These are phyloP conservation scores for Nannobrachium achirus DNA, from an alignment of 2,113 vertebrate species.

Conservation along the genomic window DNA sequence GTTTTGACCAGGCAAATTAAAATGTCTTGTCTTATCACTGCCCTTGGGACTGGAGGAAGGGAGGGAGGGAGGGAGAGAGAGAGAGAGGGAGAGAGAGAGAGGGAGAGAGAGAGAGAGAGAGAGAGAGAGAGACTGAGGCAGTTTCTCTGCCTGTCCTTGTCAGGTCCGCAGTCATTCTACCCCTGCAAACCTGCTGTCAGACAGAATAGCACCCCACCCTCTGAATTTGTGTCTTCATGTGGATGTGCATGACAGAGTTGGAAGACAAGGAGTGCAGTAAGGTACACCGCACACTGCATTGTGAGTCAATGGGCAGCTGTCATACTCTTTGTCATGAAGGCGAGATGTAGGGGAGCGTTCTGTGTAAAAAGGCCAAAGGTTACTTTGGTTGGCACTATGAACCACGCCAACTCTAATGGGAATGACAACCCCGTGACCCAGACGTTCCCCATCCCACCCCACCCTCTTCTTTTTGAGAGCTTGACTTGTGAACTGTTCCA, in stretches of 20 bases:
- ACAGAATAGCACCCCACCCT: conserved; percentile 28
- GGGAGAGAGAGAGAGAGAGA: conserved; percentile 33
- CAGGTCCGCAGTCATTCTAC: conserved; percentile 45
- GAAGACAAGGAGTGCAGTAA: too few species aligned
- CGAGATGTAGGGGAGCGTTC: too few species aligned
- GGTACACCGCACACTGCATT: too few species aligned
- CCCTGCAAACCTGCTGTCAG: conserved; percentile 46
- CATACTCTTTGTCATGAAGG: too few species aligned
- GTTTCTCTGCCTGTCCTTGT: conserved; percentile 62
- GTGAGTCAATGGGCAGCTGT: too few species aligned
- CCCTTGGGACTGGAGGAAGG: conserved; percentile 38
- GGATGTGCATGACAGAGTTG: not conserved
- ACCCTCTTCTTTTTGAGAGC: too few species aligned
- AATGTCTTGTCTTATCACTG: conserved; percentile 74
- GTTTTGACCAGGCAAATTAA: conserved; percentile 73
- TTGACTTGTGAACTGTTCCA: not conserved
- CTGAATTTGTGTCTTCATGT: not conserved
- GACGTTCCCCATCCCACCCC: too few species aligned
- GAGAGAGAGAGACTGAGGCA: conserved; percentile 40
- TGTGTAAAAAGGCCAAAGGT: too few species aligned
- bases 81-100: too few species aligned
- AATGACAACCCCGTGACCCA: too few species aligned
- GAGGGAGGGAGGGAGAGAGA: conserved; percentile 32
- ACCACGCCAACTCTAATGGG: too few species aligned
- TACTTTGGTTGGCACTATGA: too few species aligned